These are phyloP conservation scores for Arnoldichthys spilopterus DNA, from an alignment of 2,797 vertebrate genomes.

Conservation along the genomic window DNA sequence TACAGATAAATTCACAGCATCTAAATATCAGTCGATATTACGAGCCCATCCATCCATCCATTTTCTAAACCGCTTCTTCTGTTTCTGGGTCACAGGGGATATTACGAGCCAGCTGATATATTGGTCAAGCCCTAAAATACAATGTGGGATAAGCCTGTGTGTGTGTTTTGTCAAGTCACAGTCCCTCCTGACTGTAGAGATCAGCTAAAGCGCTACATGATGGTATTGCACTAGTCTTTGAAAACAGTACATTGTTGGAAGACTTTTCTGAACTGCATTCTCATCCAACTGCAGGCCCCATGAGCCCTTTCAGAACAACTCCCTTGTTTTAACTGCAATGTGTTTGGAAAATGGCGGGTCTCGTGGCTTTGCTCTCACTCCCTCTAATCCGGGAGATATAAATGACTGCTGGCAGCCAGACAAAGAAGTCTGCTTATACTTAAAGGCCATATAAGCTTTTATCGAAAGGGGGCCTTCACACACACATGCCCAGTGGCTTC, in stretches of 20 bases:
- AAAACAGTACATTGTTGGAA: conserved; percentile 21
- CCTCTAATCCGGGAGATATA: conserved; percentile 58
- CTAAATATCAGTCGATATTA: background rate
- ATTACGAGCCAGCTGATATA: background rate
- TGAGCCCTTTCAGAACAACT: conserved; percentile 35
- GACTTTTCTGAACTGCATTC: conserved; percentile 16
- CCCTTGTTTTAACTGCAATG: conserved; percentile 51
- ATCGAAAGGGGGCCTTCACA: conserved; percentile 53
- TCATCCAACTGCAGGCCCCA: conserved; percentile 23
- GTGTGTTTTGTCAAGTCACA: background rate
- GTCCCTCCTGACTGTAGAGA: background rate
- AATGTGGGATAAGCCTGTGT: background rate
- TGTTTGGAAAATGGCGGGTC: conserved; percentile 56
- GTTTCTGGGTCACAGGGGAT: too few relatives aligned
- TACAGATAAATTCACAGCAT: background rate
- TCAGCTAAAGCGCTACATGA: background rate
- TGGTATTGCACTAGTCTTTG: background rate
- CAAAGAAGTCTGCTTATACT: conserved; percentile 58
- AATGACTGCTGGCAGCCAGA: conserved; percentile 57
- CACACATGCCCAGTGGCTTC: conserved; percentile 47
- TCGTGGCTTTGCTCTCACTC: conserved; percentile 53
- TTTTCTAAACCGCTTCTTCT: too few relatives aligned
- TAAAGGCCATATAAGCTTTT: conserved; percentile 63
- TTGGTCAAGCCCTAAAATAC: background rate
- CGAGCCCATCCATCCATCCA: too few relatives aligned